Conservation (phyloP, 2,797 vertebrate genomes). For the Uromys caudimaculatus region DNA sequence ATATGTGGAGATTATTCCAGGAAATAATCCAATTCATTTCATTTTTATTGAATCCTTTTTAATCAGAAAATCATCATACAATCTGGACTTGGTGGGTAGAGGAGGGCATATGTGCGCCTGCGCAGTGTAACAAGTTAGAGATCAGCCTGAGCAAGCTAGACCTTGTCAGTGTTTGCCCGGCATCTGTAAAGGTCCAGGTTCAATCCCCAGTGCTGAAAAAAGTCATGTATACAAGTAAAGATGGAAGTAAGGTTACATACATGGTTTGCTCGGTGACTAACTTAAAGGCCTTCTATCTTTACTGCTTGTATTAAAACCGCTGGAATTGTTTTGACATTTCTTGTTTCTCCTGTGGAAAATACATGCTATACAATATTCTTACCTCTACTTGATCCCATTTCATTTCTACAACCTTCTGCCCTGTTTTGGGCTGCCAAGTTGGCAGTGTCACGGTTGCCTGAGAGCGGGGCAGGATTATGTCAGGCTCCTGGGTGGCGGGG, state of each 20-base stretch:
- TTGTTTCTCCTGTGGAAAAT: background rate
- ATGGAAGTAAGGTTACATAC: accelerated
- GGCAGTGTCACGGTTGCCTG: constrained; percentile 89
- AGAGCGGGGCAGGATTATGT: constrained; percentile 85
- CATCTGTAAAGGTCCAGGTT: background rate
- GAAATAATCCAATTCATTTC: background rate
- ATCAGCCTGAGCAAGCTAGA: background rate
- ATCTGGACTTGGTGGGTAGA: background rate
- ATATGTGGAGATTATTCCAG: background rate
- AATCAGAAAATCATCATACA: background rate
- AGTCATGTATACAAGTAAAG: background rate
- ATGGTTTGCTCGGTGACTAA: accelerated
- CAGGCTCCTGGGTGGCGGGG: constrained; percentile 87
- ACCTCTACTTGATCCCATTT: constrained; percentile 97
- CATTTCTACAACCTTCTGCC: constrained; percentile 94
- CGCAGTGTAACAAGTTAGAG: background rate
- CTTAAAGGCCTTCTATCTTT: background rate
- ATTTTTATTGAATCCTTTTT: background rate
- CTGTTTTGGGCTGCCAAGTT: constrained; percentile 94
- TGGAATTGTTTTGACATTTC: background rate
- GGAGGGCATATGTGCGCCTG: background rate
- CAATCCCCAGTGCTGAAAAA: background rate
- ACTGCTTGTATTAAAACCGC: background rate
- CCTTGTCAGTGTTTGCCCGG: background rate
- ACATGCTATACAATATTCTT: constrained; percentile 66